phyloP scores from a whole-genome alignment of 2,797 vertebrate genomes.

The Myripristis murdjan region DNA sequence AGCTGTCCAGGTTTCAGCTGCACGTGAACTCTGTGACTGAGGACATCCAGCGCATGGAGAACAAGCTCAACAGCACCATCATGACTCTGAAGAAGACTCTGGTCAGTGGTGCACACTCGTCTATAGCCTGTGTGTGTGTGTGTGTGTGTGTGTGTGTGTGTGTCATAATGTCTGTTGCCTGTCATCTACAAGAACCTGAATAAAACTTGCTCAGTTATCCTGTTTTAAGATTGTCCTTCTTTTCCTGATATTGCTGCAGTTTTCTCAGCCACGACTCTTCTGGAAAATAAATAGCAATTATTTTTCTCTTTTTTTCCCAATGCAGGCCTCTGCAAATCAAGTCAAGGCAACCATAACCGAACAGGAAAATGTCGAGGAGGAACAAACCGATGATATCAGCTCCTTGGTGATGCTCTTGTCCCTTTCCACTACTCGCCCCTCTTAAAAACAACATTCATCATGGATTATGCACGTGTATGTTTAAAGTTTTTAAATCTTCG shows the following conservation, averaged over 20 bases:
- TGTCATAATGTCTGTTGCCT: no score
- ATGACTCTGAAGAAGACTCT: constrained; percentile 59
- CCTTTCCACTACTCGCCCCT: background rate
- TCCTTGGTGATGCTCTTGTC: constrained; percentile 52
- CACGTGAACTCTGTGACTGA: constrained; percentile 70
- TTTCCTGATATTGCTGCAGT: no score
- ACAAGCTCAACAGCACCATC: constrained; percentile 63
- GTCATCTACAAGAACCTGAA: no score
- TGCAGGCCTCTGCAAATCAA: constrained; percentile 55
- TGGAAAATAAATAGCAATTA: no score
- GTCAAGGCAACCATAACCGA: constrained; percentile 58
- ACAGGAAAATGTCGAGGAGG: constrained; percentile 53
- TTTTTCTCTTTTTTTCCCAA: background rate
- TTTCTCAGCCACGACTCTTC: no score
- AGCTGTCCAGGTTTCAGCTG: constrained; percentile 76
- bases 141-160: no score
- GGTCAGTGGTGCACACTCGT: constrained; percentile 36
- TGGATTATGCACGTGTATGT: background rate
- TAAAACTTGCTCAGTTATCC: no score
- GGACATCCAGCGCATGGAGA: constrained; percentile 72
- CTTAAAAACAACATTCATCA: background rate
- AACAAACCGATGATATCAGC: constrained; percentile 60
- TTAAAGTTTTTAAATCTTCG: background rate
- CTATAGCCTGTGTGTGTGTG: no score
- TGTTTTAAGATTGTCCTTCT: no score